Evolutionary conservation across 2,113 vertebrate species (phyloP).

Genomic region (Dryoscopus gambensis): DNA sequence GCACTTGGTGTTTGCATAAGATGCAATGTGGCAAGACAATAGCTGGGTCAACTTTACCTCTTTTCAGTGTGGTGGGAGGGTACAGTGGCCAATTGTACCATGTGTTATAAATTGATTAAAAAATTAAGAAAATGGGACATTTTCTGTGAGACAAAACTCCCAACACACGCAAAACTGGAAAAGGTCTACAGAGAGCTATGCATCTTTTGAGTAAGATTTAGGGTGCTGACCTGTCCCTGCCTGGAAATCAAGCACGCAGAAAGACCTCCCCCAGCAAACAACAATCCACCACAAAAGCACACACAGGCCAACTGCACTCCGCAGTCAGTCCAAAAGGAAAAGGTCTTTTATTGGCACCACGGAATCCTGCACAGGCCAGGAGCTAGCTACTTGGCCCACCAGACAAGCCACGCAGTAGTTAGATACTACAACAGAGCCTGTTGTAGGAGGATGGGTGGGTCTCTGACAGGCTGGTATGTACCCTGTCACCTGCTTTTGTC

Average conservation of each 20-base stretch:
- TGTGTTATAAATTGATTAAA: not conserved
- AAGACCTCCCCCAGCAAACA: not conserved
- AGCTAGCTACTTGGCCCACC: not conserved
- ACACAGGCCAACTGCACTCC: not conserved
- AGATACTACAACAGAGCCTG: not conserved
- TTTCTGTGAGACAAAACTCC: not conserved
- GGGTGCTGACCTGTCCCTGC: not conserved
- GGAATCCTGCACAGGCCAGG: not conserved
- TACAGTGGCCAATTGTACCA: not conserved
- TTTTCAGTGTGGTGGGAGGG: not conserved
- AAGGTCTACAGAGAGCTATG: not conserved
- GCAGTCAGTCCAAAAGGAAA: not conserved
- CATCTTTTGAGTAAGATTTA: not conserved
- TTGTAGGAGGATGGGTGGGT: not conserved
- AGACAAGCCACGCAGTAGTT: rapidly evolving
- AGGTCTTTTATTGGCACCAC: not conserved
- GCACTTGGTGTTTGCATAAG: not conserved
- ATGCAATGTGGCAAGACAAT: not conserved
- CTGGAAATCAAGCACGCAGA: not conserved
- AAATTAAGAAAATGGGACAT: not conserved
- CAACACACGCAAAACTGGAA: not conserved
- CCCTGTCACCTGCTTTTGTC: too few relatives aligned
- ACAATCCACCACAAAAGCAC: not conserved
- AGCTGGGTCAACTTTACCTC: not conserved
- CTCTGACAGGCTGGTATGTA: not conserved